These are phyloP conservation scores for Pachydiplax longipennis DNA, from an alignment of 2,888 invertebrate genomes.

Conservation along the genomic window DNA sequence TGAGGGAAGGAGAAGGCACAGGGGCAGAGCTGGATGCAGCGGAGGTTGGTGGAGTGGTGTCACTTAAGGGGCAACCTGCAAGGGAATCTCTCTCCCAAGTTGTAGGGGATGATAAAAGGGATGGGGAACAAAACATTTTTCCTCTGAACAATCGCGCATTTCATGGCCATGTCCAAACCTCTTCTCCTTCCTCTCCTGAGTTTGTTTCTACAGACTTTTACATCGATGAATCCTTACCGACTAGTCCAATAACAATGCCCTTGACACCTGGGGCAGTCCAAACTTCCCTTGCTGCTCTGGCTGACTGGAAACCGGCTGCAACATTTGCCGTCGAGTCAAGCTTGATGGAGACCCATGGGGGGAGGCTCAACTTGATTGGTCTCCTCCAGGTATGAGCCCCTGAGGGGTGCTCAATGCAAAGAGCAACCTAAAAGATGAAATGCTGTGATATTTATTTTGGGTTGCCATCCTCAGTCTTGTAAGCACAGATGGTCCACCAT, in stretches of 20 bases:
- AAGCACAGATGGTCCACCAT: constrained; percentile 6
- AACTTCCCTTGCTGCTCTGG: constrained; percentile 39
- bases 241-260: constrained; percentile 64
- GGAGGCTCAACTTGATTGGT: constrained; percentile 43
- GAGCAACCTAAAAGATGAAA: background rate
- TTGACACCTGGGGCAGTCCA: constrained; percentile 17
- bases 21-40: constrained; percentile 60
- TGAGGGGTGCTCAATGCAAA: constrained; percentile 15
- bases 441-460: constrained; percentile 8
- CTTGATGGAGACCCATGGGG: constrained; percentile 34
- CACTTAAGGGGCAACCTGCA: constrained; percentile 53
- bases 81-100: constrained; percentile 47
- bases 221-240: constrained; percentile 87
- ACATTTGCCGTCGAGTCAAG: constrained; percentile 36
- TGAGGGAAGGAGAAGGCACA: background rate
- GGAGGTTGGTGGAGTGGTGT: constrained; percentile 66
- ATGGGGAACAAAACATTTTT: constrained; percentile 52
- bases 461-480: background rate
- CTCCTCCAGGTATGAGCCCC: constrained; percentile 42
- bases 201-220: constrained; percentile 85
- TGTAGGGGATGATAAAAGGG: constrained; percentile 56
- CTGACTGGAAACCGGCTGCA: constrained; percentile 34
- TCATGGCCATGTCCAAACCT: constrained; percentile 54
- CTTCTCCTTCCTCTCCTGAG: constrained; percentile 62
- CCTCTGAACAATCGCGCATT: constrained; percentile 59